These are phyloP conservation scores for Macquaria ambigua DNA, from an alignment of 2,113 vertebrate species.

Conservation along the genomic window DNA sequence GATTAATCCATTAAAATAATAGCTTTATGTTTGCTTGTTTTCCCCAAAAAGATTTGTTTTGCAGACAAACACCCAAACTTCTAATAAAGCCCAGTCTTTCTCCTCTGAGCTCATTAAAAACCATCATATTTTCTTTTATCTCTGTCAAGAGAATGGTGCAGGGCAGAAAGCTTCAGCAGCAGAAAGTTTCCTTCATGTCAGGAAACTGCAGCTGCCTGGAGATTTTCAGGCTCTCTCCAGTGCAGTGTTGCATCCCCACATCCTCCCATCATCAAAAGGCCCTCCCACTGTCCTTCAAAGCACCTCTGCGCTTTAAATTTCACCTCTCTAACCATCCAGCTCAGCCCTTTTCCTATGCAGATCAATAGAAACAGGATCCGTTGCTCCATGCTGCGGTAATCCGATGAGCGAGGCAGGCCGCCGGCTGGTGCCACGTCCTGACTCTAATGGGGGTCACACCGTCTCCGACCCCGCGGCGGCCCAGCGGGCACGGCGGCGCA, in stretches of 20 bases:
- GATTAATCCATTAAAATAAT: background rate
- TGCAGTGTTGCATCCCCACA: constrained; percentile 32
- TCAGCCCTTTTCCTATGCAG: constrained; percentile 82
- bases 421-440: constrained; percentile 72
- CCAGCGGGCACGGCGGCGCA: constrained; percentile 14
- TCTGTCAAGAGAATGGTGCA: constrained; percentile 9
- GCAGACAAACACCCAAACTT: background rate
- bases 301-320: constrained; percentile 82
- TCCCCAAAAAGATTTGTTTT: background rate
- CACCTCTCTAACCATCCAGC: constrained; percentile 80
- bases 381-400: constrained; percentile 75
- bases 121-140: constrained; percentile 7
- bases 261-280: constrained; percentile 57
- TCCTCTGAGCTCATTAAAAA: constrained; percentile 16
- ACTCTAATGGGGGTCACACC: constrained; percentile 65
- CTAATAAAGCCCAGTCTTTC: constrained; percentile 2
- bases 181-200: constrained; percentile 38
- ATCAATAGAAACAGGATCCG: constrained; percentile 85
- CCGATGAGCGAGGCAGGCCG: constrained; percentile 69
- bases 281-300: constrained; percentile 81
- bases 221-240: background rate
- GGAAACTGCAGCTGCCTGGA: constrained; percentile 31
- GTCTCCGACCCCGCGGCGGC: constrained; percentile 57
- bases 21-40: background rate
- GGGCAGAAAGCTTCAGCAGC: constrained; percentile 14